A percentile compares a stretch with the other conserved stretches of the same genome.
phyloP scores from a whole-genome alignment of 1,140 invertebrate species.

The Lordiphosa collinella region DNA sequence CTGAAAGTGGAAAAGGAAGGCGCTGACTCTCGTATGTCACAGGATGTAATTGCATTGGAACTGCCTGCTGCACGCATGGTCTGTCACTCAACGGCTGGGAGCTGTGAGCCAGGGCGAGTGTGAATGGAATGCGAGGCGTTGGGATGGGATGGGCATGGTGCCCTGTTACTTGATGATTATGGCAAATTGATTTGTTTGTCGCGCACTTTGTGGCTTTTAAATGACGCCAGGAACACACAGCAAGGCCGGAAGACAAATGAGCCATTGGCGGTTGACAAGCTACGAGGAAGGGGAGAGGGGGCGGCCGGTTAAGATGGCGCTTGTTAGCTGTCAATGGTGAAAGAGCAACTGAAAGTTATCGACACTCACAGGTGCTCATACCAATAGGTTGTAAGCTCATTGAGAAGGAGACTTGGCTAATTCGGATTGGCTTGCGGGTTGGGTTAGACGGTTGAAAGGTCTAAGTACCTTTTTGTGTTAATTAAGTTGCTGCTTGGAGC shows the following conservation, averaged over 20 bases:
- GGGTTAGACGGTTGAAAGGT: too few species aligned
- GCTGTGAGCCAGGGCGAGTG: too few species aligned
- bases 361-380: not conserved
- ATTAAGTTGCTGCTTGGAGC: too few species aligned
- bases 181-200: conserved; percentile 72
- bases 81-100: conserved; percentile 3
- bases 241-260: conserved; percentile 58
- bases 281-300: not conserved
- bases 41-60: conserved; percentile 39
- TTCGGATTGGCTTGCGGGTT: too few species aligned
- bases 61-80: conserved; percentile 21
- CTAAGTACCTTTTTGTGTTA: too few species aligned
- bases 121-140: too few species aligned
- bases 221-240: conserved; percentile 29
- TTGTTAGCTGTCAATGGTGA: conserved; percentile 20
- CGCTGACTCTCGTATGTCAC: conserved; percentile 7
- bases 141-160: not conserved
- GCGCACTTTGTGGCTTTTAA: conserved; percentile 71
- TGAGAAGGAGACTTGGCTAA: too few species aligned
- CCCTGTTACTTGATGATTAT: conserved; percentile 55
- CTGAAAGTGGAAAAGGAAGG: conserved; percentile 25
- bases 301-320: conserved; percentile 5
- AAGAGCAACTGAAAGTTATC: conserved; percentile 8
- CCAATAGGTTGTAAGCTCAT: too few species aligned
- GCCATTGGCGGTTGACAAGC: conserved; percentile 42